phyloP scores from a whole-genome alignment of 1,140 invertebrate species.

The Ylistrum balloti region DNA sequence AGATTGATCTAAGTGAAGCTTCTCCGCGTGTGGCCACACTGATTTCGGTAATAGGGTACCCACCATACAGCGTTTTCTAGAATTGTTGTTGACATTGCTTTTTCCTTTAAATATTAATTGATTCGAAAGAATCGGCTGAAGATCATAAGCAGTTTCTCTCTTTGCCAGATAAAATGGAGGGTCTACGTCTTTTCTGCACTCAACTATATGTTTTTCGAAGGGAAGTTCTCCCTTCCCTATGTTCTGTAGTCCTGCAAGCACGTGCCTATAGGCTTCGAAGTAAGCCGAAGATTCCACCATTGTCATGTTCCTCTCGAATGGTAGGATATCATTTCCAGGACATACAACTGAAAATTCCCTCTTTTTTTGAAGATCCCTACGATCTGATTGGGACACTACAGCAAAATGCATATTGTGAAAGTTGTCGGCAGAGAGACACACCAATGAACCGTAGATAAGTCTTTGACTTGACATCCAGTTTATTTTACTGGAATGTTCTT shows the following conservation, averaged over 20 bases:
- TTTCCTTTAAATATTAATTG: neutral
- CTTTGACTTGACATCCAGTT: conserved; percentile 83
- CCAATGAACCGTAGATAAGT: conserved; percentile 88
- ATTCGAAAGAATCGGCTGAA: neutral
- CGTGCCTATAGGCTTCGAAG: conserved; percentile 83
- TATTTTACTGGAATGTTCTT: conserved; percentile 67
- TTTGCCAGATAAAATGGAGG: conserved; percentile 67
- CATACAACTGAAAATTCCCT: conserved; percentile 79
- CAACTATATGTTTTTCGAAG: conserved; percentile 77
- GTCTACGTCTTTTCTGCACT: conserved; percentile 65
- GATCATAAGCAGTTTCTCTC: neutral
- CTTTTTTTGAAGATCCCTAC: conserved; percentile 67
- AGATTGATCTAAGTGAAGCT: conserved; percentile 79
- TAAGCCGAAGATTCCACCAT: conserved; percentile 84
- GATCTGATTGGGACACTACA: conserved; percentile 86
- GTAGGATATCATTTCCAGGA: conserved; percentile 40
- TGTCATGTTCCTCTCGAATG: conserved; percentile 59
- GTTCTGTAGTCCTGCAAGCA: conserved; percentile 80
- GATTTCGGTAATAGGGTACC: neutral
- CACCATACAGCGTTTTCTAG: neutral
- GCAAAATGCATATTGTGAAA: conserved; percentile 88
- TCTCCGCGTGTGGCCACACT: conserved; percentile 70
- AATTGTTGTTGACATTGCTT: neutral
- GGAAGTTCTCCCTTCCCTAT: conserved; percentile 77
- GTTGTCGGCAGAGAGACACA: conserved; percentile 87